phyloP scores from a whole-genome alignment of 2,797 vertebrate species.

The Gymnothorax reevesii region DNA sequence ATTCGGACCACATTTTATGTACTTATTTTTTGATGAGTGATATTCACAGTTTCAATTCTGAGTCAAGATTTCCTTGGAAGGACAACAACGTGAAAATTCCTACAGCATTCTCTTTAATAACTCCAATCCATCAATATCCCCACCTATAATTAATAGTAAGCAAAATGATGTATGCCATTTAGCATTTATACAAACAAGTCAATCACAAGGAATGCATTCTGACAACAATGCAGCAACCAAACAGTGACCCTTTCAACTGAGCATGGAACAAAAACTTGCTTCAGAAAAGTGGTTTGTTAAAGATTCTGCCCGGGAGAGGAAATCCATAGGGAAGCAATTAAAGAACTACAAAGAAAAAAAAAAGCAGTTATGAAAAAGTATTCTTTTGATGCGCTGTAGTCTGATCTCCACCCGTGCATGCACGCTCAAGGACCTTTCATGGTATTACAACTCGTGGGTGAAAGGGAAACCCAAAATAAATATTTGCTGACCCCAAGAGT shows the following conservation, averaged over 20 bases:
- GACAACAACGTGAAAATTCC: background rate
- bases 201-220: background rate
- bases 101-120: background rate
- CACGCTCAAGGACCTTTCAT: conserved; percentile 20
- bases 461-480: conserved; percentile 12
- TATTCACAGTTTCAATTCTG: background rate
- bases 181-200: background rate
- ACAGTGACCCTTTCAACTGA: conserved; percentile 64
- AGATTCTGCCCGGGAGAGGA: conserved; percentile 79
- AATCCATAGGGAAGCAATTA: conserved; percentile 82
- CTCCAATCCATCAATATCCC: background rate
- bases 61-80: no score
- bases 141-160: background rate
- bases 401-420: conserved; percentile 61
- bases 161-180: background rate
- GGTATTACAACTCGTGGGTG: background rate
- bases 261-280: conserved; percentile 61
- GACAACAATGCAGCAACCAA: conserved; percentile 40
- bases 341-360: conserved; percentile 82
- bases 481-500: conserved; percentile 14
- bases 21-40: background rate
- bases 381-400: conserved; percentile 79
- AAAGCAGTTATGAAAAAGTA: conserved; percentile 79
- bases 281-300: conserved; percentile 72
- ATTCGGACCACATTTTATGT: background rate